Percentiles rank a stretch among this genome's conserved stretches.
phyloP scores from a whole-genome alignment of 2,113 vertebrate genomes.

The Rhadina sibilatrix region DNA sequence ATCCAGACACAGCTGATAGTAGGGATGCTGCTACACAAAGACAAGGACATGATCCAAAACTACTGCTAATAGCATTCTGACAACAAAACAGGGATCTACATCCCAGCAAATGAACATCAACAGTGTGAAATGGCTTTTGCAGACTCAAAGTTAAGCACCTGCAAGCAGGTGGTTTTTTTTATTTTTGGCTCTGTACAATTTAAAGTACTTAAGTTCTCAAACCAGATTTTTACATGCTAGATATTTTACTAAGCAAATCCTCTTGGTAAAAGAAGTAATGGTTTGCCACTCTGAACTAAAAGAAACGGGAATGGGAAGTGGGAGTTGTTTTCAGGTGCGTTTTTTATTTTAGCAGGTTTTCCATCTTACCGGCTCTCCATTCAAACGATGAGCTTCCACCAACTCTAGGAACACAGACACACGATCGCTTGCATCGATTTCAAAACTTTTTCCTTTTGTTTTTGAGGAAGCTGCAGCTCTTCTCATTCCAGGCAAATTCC shows the following conservation, averaged over 20 bases:
- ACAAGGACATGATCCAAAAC: background rate
- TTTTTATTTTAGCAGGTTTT: background rate
- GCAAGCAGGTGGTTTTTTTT: background rate
- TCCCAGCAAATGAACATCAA: background rate
- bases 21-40: background rate
- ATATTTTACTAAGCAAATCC: background rate
- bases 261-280: background rate
- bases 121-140: background rate
- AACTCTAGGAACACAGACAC: conserved; percentile 92
- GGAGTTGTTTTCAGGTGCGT: background rate
- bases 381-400: conserved; percentile 88
- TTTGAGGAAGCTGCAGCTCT: conserved; percentile 77
- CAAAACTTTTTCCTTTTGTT: conserved; percentile 76
- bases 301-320: background rate
- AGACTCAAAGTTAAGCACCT: background rate
- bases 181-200: background rate
- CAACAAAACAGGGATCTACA: background rate
- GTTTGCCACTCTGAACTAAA: background rate
- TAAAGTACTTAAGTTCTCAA: background rate
- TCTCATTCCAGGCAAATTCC: conserved; percentile 88
- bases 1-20: background rate
- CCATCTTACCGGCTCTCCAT: conserved; percentile 86
- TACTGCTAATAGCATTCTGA: background rate
- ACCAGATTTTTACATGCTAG: background rate
- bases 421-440: conserved; percentile 82